A percentile compares a stretch with the other conserved stretches of the same genome.
phyloP scores from a whole-genome alignment of 2,113 vertebrate species.

The Nipponia nippon region DNA sequence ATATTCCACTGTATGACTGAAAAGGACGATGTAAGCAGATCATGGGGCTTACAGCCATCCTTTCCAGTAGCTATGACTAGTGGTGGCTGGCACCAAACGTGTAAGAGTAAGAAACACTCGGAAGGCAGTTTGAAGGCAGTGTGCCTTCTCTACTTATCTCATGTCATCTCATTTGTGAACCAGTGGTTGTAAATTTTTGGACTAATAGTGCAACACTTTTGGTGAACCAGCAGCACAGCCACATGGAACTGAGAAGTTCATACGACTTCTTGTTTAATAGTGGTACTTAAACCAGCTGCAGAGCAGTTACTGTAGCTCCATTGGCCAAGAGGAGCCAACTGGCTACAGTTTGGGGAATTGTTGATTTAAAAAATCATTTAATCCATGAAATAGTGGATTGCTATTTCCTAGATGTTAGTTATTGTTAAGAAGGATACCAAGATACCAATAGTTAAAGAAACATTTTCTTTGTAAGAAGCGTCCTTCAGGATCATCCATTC shows the following conservation, averaged over 20 bases:
- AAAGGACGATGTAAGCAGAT: neutral
- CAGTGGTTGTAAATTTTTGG: neutral
- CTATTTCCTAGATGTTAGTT: neutral
- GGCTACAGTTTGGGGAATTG: neutral
- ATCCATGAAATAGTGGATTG: neutral
- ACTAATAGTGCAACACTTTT: neutral
- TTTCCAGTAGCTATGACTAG: neutral
- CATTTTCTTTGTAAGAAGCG: neutral
- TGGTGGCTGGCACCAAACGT: neutral
- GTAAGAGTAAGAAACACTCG: neutral
- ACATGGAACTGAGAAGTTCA: neutral
- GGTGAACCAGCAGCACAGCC: neutral
- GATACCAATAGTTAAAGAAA: neutral
- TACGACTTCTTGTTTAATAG: too few relatives aligned
- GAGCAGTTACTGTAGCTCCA: neutral
- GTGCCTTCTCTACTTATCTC: neutral
- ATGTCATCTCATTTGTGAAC: neutral
- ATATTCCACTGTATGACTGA: rapidly evolving
- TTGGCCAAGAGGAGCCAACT: neutral
- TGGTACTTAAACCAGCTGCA: neutral
- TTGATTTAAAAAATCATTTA: neutral
- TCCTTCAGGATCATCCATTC: neutral
- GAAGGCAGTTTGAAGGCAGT: neutral
- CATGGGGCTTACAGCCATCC: neutral
- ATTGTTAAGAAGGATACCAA: neutral